Percentiles rank a stretch among this genome's conserved stretches.
Conservation (phyloP, 2,797 vertebrate genomes). For the Gouania willdenowi region DNA sequence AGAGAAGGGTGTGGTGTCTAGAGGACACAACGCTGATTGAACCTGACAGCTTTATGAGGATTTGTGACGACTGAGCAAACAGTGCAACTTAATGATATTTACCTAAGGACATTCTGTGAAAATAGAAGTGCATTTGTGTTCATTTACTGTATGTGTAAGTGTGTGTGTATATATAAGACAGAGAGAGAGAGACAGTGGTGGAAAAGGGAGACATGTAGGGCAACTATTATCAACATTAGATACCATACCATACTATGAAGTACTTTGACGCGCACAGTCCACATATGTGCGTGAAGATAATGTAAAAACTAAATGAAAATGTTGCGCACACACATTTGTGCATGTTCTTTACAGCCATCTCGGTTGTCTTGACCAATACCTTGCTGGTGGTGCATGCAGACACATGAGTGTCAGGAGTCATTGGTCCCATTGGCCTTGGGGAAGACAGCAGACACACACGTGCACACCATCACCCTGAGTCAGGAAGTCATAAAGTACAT, state of each 20-base stretch:
- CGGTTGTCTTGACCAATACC: constrained; percentile 15
- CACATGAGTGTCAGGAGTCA: constrained; percentile 12
- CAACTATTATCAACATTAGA: constrained; percentile 38
- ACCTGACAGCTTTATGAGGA: constrained; percentile 39
- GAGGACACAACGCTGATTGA: constrained; percentile 31
- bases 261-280: constrained; percentile 23
- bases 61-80: constrained; percentile 43
- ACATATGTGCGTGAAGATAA: constrained; percentile 29
- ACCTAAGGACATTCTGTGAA: constrained; percentile 28
- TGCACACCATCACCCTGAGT: constrained; percentile 3
- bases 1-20: constrained; percentile 15
- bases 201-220: constrained; percentile 11
- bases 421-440: too few species aligned
- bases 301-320: not conserved
- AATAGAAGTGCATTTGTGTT: constrained; percentile 3
- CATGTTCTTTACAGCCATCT: constrained; percentile 7
- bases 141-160: not conserved
- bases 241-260: constrained; percentile 15
- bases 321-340: not conserved
- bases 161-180: constrained; percentile 5
- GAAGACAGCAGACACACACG: constrained; percentile 9
- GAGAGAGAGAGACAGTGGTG: not conserved
- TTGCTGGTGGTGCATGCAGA: constrained; percentile 23
- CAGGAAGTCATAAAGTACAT: constrained; percentile 18
- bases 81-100: constrained; percentile 44